Conservation (phyloP, 1,140 invertebrate genomes). For the Cherax destructor region DNA sequence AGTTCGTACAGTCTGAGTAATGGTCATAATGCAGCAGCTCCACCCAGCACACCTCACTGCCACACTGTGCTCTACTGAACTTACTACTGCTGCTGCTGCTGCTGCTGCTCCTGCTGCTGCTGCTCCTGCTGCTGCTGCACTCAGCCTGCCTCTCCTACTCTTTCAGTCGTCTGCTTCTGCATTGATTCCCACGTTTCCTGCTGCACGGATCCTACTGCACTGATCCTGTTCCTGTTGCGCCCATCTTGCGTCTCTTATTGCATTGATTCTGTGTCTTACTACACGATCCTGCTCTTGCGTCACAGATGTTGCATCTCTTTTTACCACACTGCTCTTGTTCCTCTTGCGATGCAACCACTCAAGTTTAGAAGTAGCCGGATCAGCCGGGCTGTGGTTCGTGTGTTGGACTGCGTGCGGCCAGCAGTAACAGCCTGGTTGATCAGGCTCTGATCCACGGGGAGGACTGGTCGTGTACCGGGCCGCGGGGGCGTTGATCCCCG, state of each 20-base stretch:
- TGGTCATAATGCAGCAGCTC: constrained; percentile 49
- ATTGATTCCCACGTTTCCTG: not conserved
- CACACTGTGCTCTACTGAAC: constrained; percentile 52
- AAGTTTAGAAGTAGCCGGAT: too few relatives aligned
- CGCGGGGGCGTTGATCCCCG: too few relatives aligned
- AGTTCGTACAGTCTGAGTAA: constrained; percentile 56
- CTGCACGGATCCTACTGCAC: not conserved
- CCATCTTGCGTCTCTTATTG: not conserved
- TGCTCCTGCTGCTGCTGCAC: constrained; percentile 4
- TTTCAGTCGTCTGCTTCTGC: too few relatives aligned
- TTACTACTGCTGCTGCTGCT: not conserved
- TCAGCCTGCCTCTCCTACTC: not conserved
- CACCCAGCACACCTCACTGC: constrained; percentile 19
- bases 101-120: not conserved
- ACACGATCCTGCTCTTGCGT: not conserved
- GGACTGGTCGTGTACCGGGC: too few relatives aligned
- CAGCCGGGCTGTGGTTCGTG: too few relatives aligned
- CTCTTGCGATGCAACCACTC: too few relatives aligned
- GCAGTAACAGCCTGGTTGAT: too few relatives aligned
- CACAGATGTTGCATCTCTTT: too few relatives aligned
- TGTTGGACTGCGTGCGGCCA: too few relatives aligned
- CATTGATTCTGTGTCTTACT: too few relatives aligned
- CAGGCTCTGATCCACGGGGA: too few relatives aligned
- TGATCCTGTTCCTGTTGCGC: not conserved
- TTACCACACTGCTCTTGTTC: too few relatives aligned